These are phyloP conservation scores for Pachyuromys duprasi DNA, from an alignment of 2,797 vertebrate species.

Conservation along the genomic window DNA sequence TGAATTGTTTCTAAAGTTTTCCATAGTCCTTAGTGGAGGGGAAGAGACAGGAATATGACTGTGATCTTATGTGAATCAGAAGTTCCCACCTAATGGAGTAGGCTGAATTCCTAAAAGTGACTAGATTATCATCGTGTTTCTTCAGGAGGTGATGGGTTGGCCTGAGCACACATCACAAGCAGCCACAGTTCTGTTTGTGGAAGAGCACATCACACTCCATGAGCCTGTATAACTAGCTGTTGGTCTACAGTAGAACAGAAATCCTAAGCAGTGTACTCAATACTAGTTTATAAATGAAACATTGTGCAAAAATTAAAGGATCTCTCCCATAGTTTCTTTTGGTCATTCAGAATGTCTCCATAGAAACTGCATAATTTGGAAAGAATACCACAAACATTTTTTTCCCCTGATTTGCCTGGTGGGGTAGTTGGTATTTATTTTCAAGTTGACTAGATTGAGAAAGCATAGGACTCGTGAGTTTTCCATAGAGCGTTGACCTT, in stretches of 20 bases:
- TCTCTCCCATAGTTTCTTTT: neutral
- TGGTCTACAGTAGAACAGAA: neutral
- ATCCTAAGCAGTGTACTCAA: neutral
- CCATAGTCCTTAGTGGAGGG: neutral
- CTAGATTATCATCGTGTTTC: neutral
- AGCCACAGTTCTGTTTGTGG: neutral
- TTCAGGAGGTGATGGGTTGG: neutral
- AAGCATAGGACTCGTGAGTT: neutral
- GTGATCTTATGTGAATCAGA: neutral
- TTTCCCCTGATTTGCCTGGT: neutral
- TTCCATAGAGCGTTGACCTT: neutral
- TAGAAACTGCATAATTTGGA: neutral
- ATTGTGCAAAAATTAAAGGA: neutral
- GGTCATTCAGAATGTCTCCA: neutral
- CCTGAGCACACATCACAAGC: neutral
- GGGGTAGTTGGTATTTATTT: neutral
- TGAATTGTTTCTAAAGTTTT: conserved; percentile 16
- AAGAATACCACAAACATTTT: neutral
- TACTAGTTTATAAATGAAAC: neutral
- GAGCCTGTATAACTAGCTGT: neutral
- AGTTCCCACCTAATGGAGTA: neutral
- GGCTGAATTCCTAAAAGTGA: neutral
- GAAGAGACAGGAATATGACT: neutral
- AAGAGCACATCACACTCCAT: neutral
- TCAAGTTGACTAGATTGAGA: neutral